Conservation (phyloP, 2,888 invertebrate genomes). For the Apamea anceps region DNA sequence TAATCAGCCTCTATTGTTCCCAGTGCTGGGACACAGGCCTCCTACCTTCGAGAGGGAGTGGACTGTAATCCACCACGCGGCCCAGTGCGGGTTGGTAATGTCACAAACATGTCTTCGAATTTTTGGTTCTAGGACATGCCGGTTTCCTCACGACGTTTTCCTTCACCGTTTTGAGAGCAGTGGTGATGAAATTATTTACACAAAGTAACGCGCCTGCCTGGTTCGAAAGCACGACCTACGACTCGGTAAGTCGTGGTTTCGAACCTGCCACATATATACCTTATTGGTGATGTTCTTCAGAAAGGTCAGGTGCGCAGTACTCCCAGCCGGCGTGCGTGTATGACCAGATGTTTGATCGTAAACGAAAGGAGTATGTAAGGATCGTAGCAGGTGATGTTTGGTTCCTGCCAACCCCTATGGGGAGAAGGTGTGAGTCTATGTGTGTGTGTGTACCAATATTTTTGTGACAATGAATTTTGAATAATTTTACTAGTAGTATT, state of each 20-base stretch:
- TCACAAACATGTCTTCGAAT: not conserved
- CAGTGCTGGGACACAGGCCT: not conserved
- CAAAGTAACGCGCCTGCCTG: no score
- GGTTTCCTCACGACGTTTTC: not conserved
- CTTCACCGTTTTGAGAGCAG: not conserved
- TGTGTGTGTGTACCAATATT: not conserved
- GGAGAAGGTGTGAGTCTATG: not conserved
- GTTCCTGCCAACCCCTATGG: no score
- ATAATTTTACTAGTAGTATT: slow-evolving; percentile 15
- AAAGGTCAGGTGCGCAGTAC: no score
- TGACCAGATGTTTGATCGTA: not conserved
- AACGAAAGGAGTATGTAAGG: not conserved
- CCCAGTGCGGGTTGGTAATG: not conserved
- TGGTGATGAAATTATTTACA: not conserved
- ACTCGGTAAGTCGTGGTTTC: no score
- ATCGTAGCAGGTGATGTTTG: not conserved
- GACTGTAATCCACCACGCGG: not conserved
- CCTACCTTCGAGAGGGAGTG: not conserved
- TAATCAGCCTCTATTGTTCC: not conserved
- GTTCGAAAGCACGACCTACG: no score
- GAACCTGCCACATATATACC: no score
- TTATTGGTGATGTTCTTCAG: no score
- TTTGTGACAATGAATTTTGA: slow-evolving; percentile 29
- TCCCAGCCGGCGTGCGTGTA: no score
- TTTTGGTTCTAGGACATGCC: not conserved